phyloP scores from a whole-genome alignment of 2,113 vertebrate genomes.

The Oriolus oriolus region DNA sequence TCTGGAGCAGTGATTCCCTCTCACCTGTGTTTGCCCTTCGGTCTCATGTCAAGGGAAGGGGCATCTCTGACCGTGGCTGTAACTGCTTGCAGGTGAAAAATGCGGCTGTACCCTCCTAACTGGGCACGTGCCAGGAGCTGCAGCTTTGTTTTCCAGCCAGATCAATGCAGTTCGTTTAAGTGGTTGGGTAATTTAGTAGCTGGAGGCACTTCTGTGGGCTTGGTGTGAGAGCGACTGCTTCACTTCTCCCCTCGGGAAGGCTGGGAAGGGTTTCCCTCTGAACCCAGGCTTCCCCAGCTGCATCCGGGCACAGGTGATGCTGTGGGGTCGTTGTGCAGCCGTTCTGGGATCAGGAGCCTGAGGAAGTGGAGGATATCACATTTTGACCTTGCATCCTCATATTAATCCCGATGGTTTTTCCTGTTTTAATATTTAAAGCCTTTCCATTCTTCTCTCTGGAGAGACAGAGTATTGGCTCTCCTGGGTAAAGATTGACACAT shows the following conservation, averaged over 20 bases:
- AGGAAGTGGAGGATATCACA: not conserved
- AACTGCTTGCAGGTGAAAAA: not conserved
- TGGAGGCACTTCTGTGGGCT: not conserved
- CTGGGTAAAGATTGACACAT: not conserved
- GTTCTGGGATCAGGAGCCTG: not conserved
- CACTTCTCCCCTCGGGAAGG: not conserved
- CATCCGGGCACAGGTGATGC: not conserved
- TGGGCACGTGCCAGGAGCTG: not conserved
- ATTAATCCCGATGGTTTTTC: not conserved
- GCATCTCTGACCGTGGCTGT: not conserved
- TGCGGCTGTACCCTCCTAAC: not conserved
- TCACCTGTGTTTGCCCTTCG: accelerated
- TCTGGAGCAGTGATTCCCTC: not conserved
- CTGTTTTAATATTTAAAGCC: constrained; percentile 8
- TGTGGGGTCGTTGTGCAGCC: not conserved
- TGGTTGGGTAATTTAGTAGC: not conserved
- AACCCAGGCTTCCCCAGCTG: not conserved
- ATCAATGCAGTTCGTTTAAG: not conserved
- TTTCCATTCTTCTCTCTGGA: not conserved
- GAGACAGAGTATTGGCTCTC: not conserved
- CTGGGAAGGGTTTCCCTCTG: not conserved
- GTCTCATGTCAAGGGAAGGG: not conserved
- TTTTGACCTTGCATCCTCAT: not conserved
- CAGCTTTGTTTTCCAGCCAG: not conserved
- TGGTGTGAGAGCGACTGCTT: not conserved